Evolutionary conservation across 2,888 invertebrate species (phyloP).

Genomic region (Choreutis nemorana): DNA sequence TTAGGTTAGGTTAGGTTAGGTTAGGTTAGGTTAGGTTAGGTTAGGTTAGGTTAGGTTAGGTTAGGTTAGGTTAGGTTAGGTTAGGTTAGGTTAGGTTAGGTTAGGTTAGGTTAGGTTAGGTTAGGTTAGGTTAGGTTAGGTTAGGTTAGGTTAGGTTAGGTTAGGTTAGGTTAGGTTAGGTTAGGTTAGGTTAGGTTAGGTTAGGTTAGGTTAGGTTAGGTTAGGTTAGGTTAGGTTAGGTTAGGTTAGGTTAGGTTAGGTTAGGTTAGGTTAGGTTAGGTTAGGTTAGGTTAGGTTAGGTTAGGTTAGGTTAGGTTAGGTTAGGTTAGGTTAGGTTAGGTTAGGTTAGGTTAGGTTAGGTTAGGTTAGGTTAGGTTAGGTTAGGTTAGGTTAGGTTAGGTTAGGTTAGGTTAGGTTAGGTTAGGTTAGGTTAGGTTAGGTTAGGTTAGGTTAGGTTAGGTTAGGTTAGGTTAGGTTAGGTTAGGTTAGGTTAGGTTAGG

Average conservation of each 20-base stretch:
- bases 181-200: too few species aligned
- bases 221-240: too few species aligned
- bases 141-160: not conserved
- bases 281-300: too few species aligned
- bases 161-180: too few species aligned
- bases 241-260: too few species aligned
- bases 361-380: slow-evolving; percentile 2
- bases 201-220: too few species aligned
- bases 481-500: not conserved
- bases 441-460: slow-evolving; percentile 2
- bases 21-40: not conserved
- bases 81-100: not conserved
- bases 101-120: not conserved
- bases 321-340: slow-evolving; percentile 1
- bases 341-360: slow-evolving; percentile 2
- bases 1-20: not conserved
- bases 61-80: slow-evolving; percentile 2
- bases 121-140: slow-evolving; percentile 1
- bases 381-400: slow-evolving; percentile 2
- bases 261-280: too few species aligned
- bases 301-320: not conserved
- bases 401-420: slow-evolving; percentile 2
- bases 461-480: not conserved
- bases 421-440: slow-evolving; percentile 2
- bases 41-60: slow-evolving; percentile 2